Percentiles rank a stretch among this genome's conserved stretches.
These are phyloP conservation scores for Harmothoe impar DNA, from an alignment of 2,888 invertebrate genomes.

Conservation along the genomic window DNA sequence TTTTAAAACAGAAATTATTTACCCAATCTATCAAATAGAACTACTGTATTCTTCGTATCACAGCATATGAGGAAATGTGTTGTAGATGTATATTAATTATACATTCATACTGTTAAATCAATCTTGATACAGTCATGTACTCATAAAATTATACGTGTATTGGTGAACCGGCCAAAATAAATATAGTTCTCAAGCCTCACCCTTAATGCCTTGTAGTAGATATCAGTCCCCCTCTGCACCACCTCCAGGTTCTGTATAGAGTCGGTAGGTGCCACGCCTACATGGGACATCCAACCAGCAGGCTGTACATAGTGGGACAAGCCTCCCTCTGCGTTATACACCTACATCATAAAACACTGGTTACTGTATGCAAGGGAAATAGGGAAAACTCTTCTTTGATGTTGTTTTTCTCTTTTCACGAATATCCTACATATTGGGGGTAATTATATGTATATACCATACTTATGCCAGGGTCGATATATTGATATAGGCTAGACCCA, in stretches of 20 bases:
- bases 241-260: conserved; percentile 79
- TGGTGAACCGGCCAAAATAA: not conserved
- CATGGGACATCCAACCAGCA: conserved; percentile 76
- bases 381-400: too few relatives aligned
- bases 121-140: too few relatives aligned
- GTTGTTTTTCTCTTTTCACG: too few relatives aligned
- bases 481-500: too few relatives aligned
- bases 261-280: conserved; percentile 78
- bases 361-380: too few relatives aligned
- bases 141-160: too few relatives aligned
- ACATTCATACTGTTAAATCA: too few relatives aligned
- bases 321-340: conserved; percentile 72
- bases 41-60: not conserved
- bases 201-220: conserved; percentile 64
- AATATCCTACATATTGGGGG: too few relatives aligned
- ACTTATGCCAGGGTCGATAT: too few relatives aligned
- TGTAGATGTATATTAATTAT: too few relatives aligned
- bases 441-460: too few relatives aligned
- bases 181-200: conserved; percentile 10
- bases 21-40: not conserved
- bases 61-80: not conserved
- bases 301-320: conserved; percentile 74
- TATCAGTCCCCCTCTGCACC: conserved; percentile 49
- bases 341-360: conserved; percentile 67
- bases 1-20: not conserved